These are phyloP conservation scores for Pogonophryne albipinna DNA, from an alignment of 2,797 vertebrate species.

Conservation along the genomic window DNA sequence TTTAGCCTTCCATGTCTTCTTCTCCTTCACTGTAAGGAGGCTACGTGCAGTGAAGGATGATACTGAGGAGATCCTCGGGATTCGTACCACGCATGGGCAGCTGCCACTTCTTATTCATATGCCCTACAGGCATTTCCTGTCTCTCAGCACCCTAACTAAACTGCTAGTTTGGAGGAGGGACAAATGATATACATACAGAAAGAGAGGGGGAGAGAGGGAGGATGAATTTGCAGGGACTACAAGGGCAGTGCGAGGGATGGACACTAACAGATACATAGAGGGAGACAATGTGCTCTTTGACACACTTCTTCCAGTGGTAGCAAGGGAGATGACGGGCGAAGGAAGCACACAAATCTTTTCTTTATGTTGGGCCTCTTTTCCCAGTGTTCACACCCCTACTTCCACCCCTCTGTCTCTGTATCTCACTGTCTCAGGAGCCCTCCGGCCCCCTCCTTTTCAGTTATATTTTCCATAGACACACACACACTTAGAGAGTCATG, in stretches of 20 bases:
- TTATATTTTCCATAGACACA: constrained; percentile 27
- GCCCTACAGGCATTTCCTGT: constrained; percentile 72
- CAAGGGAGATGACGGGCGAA: constrained; percentile 62
- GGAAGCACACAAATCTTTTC: constrained; percentile 73
- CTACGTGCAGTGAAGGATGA: constrained; percentile 47
- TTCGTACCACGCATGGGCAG: constrained; percentile 67
- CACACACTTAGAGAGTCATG: constrained; percentile 36
- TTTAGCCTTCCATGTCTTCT: constrained; percentile 18
- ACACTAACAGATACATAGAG: constrained; percentile 68
- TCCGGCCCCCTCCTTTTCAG: constrained; percentile 14
- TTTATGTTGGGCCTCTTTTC: constrained; percentile 63
- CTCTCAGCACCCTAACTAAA: constrained; percentile 65
- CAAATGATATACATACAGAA: constrained; percentile 43
- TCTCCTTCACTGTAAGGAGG: constrained; percentile 17
- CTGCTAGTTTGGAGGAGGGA: constrained; percentile 59
- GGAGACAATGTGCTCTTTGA: constrained; percentile 78
- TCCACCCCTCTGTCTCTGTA: constrained; percentile 56
- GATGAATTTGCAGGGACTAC: constrained; percentile 48
- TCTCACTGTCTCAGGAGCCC: constrained; percentile 34
- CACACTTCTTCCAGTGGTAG: constrained; percentile 68
- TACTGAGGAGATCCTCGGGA: constrained; percentile 61
- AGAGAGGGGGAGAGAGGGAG: constrained; percentile 15
- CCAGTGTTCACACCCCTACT: constrained; percentile 64
- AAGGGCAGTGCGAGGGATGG: constrained; percentile 52
- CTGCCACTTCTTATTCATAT: constrained; percentile 75